Evolutionary conservation across 2,888 invertebrate genomes (phyloP).

Genomic region (Anthrax anthrax): DNA sequence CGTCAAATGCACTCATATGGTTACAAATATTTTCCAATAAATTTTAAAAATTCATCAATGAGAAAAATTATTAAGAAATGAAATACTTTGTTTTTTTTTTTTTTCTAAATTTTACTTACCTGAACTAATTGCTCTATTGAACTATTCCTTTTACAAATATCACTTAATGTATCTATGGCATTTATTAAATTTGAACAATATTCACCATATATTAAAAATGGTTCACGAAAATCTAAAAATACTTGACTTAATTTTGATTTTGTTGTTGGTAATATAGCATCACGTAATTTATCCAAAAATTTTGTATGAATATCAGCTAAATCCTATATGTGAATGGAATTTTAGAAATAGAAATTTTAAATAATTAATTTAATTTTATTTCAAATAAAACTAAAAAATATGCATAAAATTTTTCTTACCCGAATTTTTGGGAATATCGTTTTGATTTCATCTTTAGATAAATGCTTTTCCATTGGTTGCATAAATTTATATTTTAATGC

Average conservation of each 20-base stretch:
- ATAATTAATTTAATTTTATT: neutral
- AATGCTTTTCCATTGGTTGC: constrained; percentile 53
- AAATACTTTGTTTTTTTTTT: too few relatives aligned
- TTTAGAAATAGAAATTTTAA: constrained; percentile 5
- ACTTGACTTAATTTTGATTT: constrained; percentile 55
- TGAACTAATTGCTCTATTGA: constrained; percentile 32
- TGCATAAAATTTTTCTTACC: constrained; percentile 37
- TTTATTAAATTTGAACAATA: constrained; percentile 88
- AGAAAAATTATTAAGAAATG: too few relatives aligned
- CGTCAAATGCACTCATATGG: too few relatives aligned
- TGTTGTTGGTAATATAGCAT: constrained; percentile 49
- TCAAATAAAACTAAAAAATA: neutral
- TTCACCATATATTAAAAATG: constrained; percentile 84
- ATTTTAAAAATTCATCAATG: too few relatives aligned
- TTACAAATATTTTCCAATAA: too few relatives aligned
- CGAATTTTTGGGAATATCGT: constrained; percentile 82
- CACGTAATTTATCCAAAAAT: constrained; percentile 65
- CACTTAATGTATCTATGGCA: constrained; percentile 69
- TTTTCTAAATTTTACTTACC: constrained; percentile 11
- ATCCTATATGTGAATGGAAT: constrained; percentile 52
- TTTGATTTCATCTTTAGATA: constrained; percentile 61
- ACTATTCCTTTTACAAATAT: constrained; percentile 31
- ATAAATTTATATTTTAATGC: constrained; percentile 71
- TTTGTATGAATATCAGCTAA: constrained; percentile 74
- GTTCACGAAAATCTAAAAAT: constrained; percentile 81